Conservation (phyloP, 2,113 vertebrate genomes). For the Peromyscus polionotus region DNA sequence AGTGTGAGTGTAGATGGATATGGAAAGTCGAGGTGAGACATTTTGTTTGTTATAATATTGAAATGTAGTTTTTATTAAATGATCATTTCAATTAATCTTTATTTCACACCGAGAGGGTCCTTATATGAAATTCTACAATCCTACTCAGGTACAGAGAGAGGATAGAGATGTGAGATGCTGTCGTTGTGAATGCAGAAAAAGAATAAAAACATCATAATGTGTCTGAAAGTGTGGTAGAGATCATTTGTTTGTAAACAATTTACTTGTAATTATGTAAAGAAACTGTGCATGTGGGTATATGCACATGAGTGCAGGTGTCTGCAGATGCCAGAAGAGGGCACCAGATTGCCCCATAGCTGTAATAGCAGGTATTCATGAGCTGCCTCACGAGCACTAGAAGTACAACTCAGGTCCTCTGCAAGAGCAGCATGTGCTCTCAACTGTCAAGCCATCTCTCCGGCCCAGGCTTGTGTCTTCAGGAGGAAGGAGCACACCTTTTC, state of each 20-base stretch:
- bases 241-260: background rate
- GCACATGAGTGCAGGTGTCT: background rate
- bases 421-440: background rate
- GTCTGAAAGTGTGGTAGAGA: background rate
- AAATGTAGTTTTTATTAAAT: constrained; percentile 57
- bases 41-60: constrained; percentile 37
- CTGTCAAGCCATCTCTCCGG: background rate
- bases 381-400: too few relatives aligned
- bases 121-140: constrained; percentile 6
- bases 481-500: background rate
- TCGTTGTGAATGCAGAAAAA: background rate
- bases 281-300: background rate
- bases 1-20: background rate
- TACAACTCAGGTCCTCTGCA: background rate
- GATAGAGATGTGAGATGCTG: background rate
- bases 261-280: background rate
- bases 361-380: too few relatives aligned
- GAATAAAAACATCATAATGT: background rate
- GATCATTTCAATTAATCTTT: constrained; percentile 44
- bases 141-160: background rate
- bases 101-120: background rate
- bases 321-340: background rate
- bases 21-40: background rate
- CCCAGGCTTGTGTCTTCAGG: background rate
- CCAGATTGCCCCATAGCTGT: background rate